Evolutionary conservation across 2,888 invertebrate genomes (phyloP).

Genomic region (Oscheius myriophilus): DNA sequence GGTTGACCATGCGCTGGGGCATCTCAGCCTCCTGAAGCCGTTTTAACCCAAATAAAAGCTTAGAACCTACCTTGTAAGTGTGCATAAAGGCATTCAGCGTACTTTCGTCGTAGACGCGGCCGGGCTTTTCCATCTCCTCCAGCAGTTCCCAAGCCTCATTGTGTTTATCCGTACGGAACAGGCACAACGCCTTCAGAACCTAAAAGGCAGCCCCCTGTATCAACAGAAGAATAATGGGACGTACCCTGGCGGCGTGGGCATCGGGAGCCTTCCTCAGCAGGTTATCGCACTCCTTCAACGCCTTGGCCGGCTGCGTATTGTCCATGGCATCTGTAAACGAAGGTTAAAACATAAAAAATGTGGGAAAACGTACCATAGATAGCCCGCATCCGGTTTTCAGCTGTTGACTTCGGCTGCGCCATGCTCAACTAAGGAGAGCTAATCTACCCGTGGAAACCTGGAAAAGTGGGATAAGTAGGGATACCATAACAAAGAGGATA

Average conservation of each 20-base stretch:
- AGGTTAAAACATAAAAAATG: not conserved
- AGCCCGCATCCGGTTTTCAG: slow-evolving; percentile 3
- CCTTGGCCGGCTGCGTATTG: slow-evolving; percentile 93
- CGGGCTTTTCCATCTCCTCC: slow-evolving; percentile 79
- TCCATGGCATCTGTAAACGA: slow-evolving; percentile 77
- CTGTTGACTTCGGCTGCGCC: too few species aligned
- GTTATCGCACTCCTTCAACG: slow-evolving; percentile 94
- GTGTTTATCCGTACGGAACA: slow-evolving; percentile 86
- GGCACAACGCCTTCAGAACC: slow-evolving; percentile 89
- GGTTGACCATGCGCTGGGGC: slow-evolving; percentile 81
- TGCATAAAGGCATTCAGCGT: slow-evolving; percentile 94
- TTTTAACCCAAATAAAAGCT: too few species aligned
- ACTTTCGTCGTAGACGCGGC: slow-evolving; percentile 86
- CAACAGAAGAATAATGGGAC: not conserved
- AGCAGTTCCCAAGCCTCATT: slow-evolving; percentile 83
- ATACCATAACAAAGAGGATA: too few species aligned
- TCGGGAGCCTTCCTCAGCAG: slow-evolving; percentile 90
- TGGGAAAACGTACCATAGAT: slow-evolving; percentile 16
- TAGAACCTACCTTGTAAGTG: slow-evolving; percentile 83
- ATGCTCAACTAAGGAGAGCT: too few species aligned
- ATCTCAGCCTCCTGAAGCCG: slow-evolving; percentile 75
- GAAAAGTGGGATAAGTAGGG: too few species aligned
- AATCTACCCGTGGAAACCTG: too few species aligned
- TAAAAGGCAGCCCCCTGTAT: too few species aligned
- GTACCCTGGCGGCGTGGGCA: slow-evolving; percentile 84